Base-by-base conservation (phyloP, 1,140 invertebrate genomes). In the Geopemphigus sp. region DNA sequence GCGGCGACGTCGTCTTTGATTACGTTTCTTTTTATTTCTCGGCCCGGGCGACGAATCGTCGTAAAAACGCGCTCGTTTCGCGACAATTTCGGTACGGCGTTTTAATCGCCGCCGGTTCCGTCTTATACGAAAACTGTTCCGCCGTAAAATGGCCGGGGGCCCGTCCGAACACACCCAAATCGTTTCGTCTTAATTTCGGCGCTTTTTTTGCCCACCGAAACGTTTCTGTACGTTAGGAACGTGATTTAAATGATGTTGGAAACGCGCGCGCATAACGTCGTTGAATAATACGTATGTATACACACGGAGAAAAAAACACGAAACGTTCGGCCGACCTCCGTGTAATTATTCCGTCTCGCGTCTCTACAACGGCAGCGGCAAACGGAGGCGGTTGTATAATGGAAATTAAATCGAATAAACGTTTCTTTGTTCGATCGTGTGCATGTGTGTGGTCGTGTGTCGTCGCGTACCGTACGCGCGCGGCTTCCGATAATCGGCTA, bases 391-490 rank as follows among this genome's bases (percentile, higher is more conserved):
- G 19, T 61, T n/a, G 57, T 78, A 78, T 78, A 78, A 63, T 53
- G 74, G 74, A 78, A 78, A 78, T 78, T 63, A 78, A 63, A 78
- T 61, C 74, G 61, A 78, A 76, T 32, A 26, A 11, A 61, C n/a
- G 14, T 22, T 39, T 22, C 11, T 12, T 39, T 1, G n/a, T n/a
- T 6, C 6, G 14, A 17, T 17, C 5, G 57, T 8, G 1, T 0
- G 1, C 29, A 29, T 47, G 45, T 19, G 8, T 61, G 5, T 22
- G 74, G 24, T 78, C 74, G 74, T 78, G 74, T 78, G 74, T 78
- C 57, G 74, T 78, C 74, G 74, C 19, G 22, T 76, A n/a, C n/a
- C n/a, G n/a, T n/a, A n/a, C n/a, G n/a, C n/a, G n/a, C n/a, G 3
- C 32, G 74, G 57, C 74, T 78, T 63, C 57, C 57, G 74, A 78